Percentiles rank a stretch among this genome's conserved stretches.
phyloP scores from a whole-genome alignment of 2,888 invertebrate genomes.

The Drosophila multiciliata region DNA sequence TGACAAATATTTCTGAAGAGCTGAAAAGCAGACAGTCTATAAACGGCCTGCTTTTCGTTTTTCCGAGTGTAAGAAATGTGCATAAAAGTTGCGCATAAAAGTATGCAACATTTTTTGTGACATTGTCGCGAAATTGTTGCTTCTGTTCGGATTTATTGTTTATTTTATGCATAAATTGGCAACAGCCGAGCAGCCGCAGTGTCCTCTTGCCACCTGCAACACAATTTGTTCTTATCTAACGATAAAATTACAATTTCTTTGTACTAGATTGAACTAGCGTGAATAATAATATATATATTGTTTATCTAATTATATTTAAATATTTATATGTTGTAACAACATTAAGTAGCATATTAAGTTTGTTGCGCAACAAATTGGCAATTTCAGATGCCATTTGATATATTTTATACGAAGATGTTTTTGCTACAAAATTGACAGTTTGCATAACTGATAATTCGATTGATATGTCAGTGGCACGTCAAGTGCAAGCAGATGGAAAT shows the following conservation, averaged over 20 bases:
- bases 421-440: constrained; percentile 50
- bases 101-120: constrained; percentile 40
- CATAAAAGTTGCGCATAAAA: constrained; percentile 22
- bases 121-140: constrained; percentile 4
- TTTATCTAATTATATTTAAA: background rate
- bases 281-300: background rate
- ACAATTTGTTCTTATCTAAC: background rate
- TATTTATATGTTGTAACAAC: background rate
- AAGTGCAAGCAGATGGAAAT: constrained; percentile 1
- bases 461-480: constrained; percentile 33
- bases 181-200: constrained; percentile 23
- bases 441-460: constrained; percentile 72
- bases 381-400: constrained; percentile 58
- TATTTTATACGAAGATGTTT: constrained; percentile 47
- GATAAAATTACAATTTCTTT: background rate
- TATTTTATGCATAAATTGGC: constrained; percentile 15
- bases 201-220: constrained; percentile 6
- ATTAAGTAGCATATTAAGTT: constrained; percentile 3
- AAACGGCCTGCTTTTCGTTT: background rate
- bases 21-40: background rate
- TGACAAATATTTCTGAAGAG: background rate
- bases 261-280: background rate
- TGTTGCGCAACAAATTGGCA: constrained; percentile 45
- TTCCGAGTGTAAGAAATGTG: background rate
- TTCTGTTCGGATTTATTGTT: background rate